These are phyloP conservation scores for Arrhamphus sclerolepis DNA, from an alignment of 2,797 vertebrate genomes.

Conservation along the genomic window DNA sequence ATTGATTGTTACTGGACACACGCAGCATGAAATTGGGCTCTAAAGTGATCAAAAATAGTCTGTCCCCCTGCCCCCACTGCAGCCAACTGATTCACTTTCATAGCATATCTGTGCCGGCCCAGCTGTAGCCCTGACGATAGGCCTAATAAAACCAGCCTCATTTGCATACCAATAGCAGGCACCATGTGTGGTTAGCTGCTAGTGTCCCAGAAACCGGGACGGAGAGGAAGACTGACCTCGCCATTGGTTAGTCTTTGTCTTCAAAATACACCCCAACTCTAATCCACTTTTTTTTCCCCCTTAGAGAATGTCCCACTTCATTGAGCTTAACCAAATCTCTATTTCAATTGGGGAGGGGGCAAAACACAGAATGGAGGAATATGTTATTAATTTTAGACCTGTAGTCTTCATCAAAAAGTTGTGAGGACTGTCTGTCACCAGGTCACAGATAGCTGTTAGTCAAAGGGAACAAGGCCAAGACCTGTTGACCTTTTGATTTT, in stretches of 20 bases:
- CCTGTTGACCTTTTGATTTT: slow-evolving; percentile 47
- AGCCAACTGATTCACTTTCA: slow-evolving; percentile 77
- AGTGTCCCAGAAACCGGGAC: slow-evolving; percentile 69
- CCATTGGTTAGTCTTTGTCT: slow-evolving; percentile 70
- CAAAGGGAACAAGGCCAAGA: slow-evolving; percentile 47
- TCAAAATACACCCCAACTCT: slow-evolving; percentile 56
- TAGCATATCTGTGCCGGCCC: slow-evolving; percentile 81
- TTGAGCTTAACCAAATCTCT: slow-evolving; percentile 51
- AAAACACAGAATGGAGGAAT: neutral
- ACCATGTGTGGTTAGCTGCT: slow-evolving; percentile 79
- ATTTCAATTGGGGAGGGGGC: slow-evolving; percentile 21
- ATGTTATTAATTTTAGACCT: neutral
- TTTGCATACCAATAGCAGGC: slow-evolving; percentile 84
- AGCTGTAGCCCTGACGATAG: slow-evolving; percentile 87
- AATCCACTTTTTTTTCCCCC: slow-evolving; percentile 63
- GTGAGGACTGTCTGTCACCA: neutral
- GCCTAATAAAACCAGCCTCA: slow-evolving; percentile 79
- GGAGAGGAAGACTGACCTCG: slow-evolving; percentile 63
- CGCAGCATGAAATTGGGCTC: slow-evolving; percentile 46
- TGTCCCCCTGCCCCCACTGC: slow-evolving; percentile 60
- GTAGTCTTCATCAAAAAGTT: slow-evolving; percentile 8
- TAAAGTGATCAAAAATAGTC: slow-evolving; percentile 50
- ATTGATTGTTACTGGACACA: slow-evolving; percentile 39
- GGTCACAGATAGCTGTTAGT: slow-evolving; percentile 51
- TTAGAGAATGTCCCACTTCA: slow-evolving; percentile 55